These are phyloP conservation scores for Rhagophthalmus giganteus DNA, from an alignment of 2,888 invertebrate genomes.

Conservation along the genomic window DNA sequence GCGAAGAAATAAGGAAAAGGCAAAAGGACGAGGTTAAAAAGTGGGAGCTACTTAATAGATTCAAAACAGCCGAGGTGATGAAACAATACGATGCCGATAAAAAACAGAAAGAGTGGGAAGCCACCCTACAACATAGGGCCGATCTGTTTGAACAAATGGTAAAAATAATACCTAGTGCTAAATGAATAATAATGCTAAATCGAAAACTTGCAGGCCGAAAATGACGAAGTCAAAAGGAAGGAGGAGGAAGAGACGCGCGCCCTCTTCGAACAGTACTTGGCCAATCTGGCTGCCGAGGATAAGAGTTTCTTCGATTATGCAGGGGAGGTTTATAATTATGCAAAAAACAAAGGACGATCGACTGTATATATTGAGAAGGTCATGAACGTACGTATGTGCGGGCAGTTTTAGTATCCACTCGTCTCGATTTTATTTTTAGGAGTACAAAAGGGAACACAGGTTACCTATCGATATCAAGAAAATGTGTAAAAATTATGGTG, in stretches of 20 bases:
- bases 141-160: conserved; percentile 59
- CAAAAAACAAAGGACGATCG: conserved; percentile 53
- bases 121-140: conserved; percentile 55
- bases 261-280: conserved; percentile 52
- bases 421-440: conserved; percentile 5
- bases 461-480: no score
- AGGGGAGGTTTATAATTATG: conserved; percentile 55
- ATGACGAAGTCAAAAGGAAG: conserved; percentile 27
- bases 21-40: conserved; percentile 56
- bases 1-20: conserved; percentile 47
- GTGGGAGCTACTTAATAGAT: conserved; percentile 63
- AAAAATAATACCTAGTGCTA: conserved; percentile 4
- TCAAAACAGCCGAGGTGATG: conserved; percentile 59
- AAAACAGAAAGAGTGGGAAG: conserved; percentile 52
- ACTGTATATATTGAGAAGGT: conserved; percentile 56
- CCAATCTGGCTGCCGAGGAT: conserved; percentile 56
- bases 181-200: background rate
- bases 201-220: conserved; percentile 37
- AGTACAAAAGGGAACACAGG: conserved; percentile 17
- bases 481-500: no score
- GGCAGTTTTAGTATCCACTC: background rate
- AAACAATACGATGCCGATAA: conserved; percentile 55
- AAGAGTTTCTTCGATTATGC: conserved; percentile 60
- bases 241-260: conserved; percentile 28
- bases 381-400: conserved; percentile 49